Evolutionary conservation across 2,888 invertebrate species (phyloP).

Genomic region (Ennomos quercinarius): DNA sequence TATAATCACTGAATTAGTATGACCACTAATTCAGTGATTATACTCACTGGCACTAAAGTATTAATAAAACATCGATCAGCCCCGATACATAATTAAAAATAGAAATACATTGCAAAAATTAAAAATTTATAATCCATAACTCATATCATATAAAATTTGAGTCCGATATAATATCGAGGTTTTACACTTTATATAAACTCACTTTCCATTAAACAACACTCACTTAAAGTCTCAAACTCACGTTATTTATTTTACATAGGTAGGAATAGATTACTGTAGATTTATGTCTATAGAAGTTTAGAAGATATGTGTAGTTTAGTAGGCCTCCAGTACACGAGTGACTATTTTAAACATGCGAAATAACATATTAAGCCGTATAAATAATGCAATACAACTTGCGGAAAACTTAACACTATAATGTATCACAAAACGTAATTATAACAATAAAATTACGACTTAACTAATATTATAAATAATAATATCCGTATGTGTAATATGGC

Average conservation of each 20-base stretch:
- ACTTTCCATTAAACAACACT: background rate
- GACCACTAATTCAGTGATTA: too few species aligned
- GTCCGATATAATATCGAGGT: too few species aligned
- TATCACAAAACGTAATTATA: slow-evolving; percentile 79
- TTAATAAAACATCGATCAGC: too few species aligned
- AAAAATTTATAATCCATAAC: too few species aligned
- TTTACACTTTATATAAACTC: too few species aligned
- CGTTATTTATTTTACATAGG: background rate
- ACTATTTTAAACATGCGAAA: slow-evolving; percentile 18
- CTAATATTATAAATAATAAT: slow-evolving; percentile 80
- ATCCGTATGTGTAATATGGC: slow-evolving; percentile 84
- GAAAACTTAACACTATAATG: slow-evolving; percentile 62
- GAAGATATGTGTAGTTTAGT: slow-evolving; percentile 24
- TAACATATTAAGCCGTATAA: slow-evolving; percentile 36
- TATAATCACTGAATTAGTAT: too few species aligned
- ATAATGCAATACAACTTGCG: slow-evolving; percentile 38
- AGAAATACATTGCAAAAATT: too few species aligned
- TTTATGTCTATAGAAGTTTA: slow-evolving; percentile 17
- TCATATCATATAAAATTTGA: too few species aligned
- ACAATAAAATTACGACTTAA: slow-evolving; percentile 79
- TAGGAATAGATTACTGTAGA: slow-evolving; percentile 11
- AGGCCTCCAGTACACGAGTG: slow-evolving; percentile 20
- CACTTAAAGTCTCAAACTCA: background rate
- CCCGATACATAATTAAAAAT: too few species aligned
- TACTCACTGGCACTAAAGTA: too few species aligned